These are phyloP conservation scores for Phodopus roborovskii DNA, from an alignment of 2,113 vertebrate species.

Conservation along the genomic window DNA sequence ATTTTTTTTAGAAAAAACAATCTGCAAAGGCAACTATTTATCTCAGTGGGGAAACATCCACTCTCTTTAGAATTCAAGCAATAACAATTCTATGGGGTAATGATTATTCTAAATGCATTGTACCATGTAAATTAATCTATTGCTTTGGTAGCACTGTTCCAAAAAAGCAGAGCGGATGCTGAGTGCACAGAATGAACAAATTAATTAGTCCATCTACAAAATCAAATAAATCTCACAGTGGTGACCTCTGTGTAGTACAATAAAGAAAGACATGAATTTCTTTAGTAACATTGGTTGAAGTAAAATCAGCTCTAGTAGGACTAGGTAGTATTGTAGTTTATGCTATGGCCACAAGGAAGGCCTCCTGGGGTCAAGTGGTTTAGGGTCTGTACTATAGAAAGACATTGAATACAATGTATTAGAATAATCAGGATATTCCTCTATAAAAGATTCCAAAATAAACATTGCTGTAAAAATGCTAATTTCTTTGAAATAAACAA, in stretches of 20 bases:
- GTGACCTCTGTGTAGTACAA: constrained; percentile 79
- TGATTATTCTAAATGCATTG: constrained; percentile 84
- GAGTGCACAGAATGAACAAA: constrained; percentile 82
- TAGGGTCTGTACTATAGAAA: not conserved
- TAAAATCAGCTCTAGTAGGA: constrained; percentile 60
- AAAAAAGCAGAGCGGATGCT: constrained; percentile 72
- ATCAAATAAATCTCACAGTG: constrained; percentile 86
- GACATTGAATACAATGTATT: not conserved
- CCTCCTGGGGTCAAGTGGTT: not conserved
- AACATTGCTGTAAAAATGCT: not conserved
- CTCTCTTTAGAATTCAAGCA: constrained; percentile 82
- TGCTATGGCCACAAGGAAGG: not conserved
- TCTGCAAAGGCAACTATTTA: constrained; percentile 74
- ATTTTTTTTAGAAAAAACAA: constrained; percentile 56
- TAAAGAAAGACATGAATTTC: constrained; percentile 78
- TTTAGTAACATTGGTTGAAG: constrained; percentile 62
- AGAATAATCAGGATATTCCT: not conserved
- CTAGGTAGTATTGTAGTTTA: constrained; percentile 66
- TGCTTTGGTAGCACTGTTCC: constrained; percentile 78
- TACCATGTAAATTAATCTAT: constrained; percentile 83
- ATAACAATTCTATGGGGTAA: constrained; percentile 84
- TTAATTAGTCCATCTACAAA: constrained; percentile 86
- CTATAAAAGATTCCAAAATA: not conserved
- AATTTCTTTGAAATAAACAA: not conserved
- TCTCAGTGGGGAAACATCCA: constrained; percentile 77